Base-by-base conservation (phyloP, 2,797 vertebrate genomes). In the Hoplostethus mediterraneus region DNA sequence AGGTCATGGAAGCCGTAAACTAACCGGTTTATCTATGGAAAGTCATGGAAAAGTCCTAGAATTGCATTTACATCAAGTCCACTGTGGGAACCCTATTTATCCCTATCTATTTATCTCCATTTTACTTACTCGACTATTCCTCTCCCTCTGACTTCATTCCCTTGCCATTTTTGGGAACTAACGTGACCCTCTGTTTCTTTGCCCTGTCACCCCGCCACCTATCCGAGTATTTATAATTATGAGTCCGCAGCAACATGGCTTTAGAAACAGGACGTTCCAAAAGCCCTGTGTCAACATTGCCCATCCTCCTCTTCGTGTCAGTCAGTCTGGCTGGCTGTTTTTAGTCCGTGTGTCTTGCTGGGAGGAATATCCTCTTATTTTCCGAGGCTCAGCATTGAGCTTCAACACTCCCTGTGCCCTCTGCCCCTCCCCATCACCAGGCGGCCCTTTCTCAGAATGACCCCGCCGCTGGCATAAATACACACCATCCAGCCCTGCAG, bases 341-440 rank as follows among this genome's bases (percentile, higher is more conserved):
- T 87, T 84, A 87, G 83, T 80, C 71, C 0, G 0, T 0, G 45
- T 25, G 60, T 83, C 78, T 49, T 62, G 70, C 84, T 76, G 85
- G 63, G 85, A 85, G 59, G 67, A 71, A 71, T 21, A 85, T 73
- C 73, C 72, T 75, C 69, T 88, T 86, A 74, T 86, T 88, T 83
- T 75, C 47, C 66, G 71, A 77, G 74, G 79, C 80, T 86, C 77
- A 62, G 79, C 12, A 6, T 17, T 47, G 70, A 55, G 63, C 81
- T 71, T 71, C 77, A 77, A 73, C 87, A 69, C 80, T 73, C 70
- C 2, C 1, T n/a, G 16, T 61, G 76, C 13, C 71, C 78, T 78
- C 17, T 79, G 58, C 49, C 74, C 14, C 11, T 2, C 66, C 72
- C 72, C 40, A 66, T 89, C 67, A 59, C 13, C 81, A 59, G 55